These are phyloP conservation scores for Drosophila borborema DNA, from an alignment of 2,888 invertebrate genomes.

Conservation along the genomic window DNA sequence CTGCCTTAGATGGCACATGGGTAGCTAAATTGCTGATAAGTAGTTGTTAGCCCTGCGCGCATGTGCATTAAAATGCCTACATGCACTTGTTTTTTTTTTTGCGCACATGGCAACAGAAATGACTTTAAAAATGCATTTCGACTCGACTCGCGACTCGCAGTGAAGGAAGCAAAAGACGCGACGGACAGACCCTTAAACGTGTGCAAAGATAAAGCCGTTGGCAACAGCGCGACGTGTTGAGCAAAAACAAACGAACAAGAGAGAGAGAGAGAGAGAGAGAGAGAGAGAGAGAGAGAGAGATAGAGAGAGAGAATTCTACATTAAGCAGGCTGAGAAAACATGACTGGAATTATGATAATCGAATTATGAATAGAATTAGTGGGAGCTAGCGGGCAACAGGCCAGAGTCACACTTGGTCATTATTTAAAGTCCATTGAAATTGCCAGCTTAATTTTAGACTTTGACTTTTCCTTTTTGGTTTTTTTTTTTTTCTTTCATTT, in stretches of 20 bases:
- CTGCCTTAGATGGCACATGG: conserved; percentile 22
- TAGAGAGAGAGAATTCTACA: conserved; percentile 37
- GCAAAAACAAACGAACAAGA: conserved; percentile 32
- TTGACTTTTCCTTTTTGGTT: conserved; percentile 52
- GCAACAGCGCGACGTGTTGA: conserved; percentile 61
- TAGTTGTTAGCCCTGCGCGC: conserved; percentile 43
- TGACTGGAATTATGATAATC: conserved; percentile 72
- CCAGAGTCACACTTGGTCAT: conserved; percentile 32
- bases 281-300: too few relatives aligned
- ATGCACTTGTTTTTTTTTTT: conserved; percentile 35
- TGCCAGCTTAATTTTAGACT: conserved; percentile 44
- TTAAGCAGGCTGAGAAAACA: conserved; percentile 49
- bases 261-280: too few relatives aligned
- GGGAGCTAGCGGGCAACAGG: conserved; percentile 2
- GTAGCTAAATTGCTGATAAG: conserved; percentile 47
- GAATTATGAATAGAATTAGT: conserved; percentile 64
- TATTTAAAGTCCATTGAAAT: conserved; percentile 45
- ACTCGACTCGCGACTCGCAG: conserved; percentile 4
- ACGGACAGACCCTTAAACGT: conserved; percentile 43
- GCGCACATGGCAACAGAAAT: conserved; percentile 66
- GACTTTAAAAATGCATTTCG: conserved; percentile 48
- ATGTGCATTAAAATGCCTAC: conserved; percentile 64
- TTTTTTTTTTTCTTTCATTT: conserved; percentile 30
- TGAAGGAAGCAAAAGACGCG: conserved; percentile 16
- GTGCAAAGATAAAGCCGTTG: conserved; percentile 61